Conservation (phyloP, 1,140 invertebrate genomes). For the Zaprionus tsacasi region DNA sequence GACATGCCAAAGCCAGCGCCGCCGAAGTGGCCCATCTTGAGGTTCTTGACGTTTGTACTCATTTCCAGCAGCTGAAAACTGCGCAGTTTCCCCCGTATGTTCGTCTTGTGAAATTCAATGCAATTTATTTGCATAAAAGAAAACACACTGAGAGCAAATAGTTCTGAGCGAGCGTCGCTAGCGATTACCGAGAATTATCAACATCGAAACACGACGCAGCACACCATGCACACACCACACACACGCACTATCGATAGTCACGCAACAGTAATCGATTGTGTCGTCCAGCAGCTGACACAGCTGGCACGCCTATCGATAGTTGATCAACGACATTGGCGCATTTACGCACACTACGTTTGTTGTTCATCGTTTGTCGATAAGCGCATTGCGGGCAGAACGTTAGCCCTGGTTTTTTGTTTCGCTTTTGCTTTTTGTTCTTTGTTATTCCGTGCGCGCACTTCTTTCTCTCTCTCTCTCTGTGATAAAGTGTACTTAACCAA, state of each 20-base stretch:
- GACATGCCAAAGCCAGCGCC: slow-evolving; percentile 52
- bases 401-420: slow-evolving; percentile 47
- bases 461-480: slow-evolving; percentile 55
- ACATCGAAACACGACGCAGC: background rate
- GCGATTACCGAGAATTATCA: slow-evolving; percentile 21
- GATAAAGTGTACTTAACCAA: slow-evolving; percentile 77
- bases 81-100: slow-evolving; percentile 11
- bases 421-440: slow-evolving; percentile 49
- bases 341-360: slow-evolving; percentile 16
- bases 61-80: slow-evolving; percentile 36
- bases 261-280: background rate
- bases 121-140: slow-evolving; percentile 37
- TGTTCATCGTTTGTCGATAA: slow-evolving; percentile 9
- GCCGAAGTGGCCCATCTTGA: slow-evolving; percentile 66
- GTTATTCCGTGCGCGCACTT: slow-evolving; percentile 62
- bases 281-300: too few species aligned
- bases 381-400: background rate
- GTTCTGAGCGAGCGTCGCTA: slow-evolving; percentile 21
- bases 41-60: slow-evolving; percentile 67
- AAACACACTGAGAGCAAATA: slow-evolving; percentile 16
- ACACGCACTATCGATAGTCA: slow-evolving; percentile 19
- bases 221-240: background rate
- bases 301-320: slow-evolving; percentile 24
- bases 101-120: slow-evolving; percentile 34
- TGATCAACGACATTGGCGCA: slow-evolving; percentile 1